Evolutionary conservation across 2,888 invertebrate species (phyloP).

Genomic region (Eupithecia tripunctaria): DNA sequence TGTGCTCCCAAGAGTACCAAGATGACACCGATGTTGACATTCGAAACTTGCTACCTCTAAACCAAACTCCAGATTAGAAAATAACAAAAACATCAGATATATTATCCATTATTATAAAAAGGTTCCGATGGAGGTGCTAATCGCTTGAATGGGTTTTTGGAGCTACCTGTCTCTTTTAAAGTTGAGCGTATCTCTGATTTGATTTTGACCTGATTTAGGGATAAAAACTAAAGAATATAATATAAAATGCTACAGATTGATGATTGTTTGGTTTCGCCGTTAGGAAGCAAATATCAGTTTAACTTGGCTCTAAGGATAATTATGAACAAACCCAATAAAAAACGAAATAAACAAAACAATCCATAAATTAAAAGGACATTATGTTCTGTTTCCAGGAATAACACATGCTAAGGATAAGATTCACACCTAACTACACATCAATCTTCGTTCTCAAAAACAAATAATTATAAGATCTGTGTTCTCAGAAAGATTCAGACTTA

Average conservation of each 20-base stretch:
- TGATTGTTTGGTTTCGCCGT: neutral
- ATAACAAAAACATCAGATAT: constrained; percentile 57
- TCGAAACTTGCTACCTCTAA: constrained; percentile 53
- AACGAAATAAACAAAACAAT: neutral
- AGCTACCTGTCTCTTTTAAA: constrained; percentile 65
- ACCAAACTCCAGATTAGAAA: constrained; percentile 38
- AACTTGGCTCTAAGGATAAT: neutral
- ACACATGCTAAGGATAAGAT: constrained; percentile 52
- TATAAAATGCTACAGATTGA: neutral
- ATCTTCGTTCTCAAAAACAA: constrained; percentile 65
- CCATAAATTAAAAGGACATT: neutral
- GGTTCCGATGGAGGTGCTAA: constrained; percentile 60
- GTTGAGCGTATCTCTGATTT: constrained; percentile 15
- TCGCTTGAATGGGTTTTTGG: constrained; percentile 64
- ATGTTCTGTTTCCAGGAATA: constrained; percentile 50
- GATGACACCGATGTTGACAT: constrained; percentile 60
- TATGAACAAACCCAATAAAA: neutral
- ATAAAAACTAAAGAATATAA: neutral
- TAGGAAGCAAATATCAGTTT: neutral
- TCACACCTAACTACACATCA: constrained; percentile 73
- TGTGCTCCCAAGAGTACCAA: constrained; percentile 37
- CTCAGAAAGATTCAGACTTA: constrained; percentile 61
- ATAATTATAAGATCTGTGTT: constrained; percentile 62
- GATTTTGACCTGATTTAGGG: neutral
- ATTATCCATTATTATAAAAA: constrained; percentile 60